Evolutionary conservation across 2,113 vertebrate genomes (phyloP).

Genomic region (Corythaeola cristata): DNA sequence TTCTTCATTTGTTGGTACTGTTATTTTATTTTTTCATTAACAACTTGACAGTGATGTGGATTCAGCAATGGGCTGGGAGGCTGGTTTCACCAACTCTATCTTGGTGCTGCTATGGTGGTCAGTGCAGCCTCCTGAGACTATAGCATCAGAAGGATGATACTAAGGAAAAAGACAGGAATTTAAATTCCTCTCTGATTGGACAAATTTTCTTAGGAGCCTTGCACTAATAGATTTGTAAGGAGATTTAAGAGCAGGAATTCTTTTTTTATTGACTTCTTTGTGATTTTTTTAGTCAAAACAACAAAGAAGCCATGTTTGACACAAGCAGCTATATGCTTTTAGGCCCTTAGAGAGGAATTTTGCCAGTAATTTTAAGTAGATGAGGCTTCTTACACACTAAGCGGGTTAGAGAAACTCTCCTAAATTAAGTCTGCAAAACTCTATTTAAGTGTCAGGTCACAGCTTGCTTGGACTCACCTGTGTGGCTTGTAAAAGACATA

Average conservation of each 20-base stretch:
- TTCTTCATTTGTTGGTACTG: background rate
- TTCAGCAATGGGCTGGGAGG: background rate
- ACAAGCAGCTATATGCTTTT: background rate
- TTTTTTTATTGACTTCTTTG: background rate
- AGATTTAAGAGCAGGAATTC: background rate
- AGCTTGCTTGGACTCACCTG: background rate
- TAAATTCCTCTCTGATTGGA: background rate
- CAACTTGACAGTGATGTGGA: background rate
- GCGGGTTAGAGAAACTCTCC: background rate
- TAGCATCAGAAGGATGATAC: background rate
- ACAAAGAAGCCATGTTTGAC: background rate
- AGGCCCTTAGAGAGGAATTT: background rate
- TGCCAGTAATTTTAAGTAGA: background rate
- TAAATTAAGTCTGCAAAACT: background rate
- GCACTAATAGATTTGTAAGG: background rate
- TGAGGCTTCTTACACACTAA: background rate
- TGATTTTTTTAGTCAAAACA: background rate
- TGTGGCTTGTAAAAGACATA: accelerated
- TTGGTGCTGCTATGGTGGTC: background rate
- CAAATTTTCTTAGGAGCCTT: background rate
- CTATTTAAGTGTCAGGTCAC: background rate
- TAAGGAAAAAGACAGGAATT: background rate
- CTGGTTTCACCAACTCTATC: background rate
- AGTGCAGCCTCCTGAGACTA: background rate
- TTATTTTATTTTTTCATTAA: background rate